Conservation (phyloP, 1,140 invertebrate species). For the Aphis craccivora region DNA sequence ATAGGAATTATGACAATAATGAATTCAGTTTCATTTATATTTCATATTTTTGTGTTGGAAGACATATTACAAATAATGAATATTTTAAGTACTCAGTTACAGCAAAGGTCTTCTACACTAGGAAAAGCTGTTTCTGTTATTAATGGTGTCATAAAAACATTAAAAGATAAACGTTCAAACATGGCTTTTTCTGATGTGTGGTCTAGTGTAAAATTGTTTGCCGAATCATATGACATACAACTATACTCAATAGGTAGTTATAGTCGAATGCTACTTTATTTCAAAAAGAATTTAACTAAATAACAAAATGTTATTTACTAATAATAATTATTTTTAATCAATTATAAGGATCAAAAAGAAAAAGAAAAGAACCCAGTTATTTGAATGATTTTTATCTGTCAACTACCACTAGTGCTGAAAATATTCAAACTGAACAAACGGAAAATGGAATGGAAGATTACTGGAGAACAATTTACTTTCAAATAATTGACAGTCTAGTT, state of each 20-base stretch:
- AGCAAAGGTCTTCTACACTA: not conserved
- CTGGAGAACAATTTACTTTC: not conserved
- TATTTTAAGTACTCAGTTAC: not conserved
- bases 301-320: no score
- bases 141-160: not conserved
- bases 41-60: not conserved
- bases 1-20: not conserved
- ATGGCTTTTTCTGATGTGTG: not conserved
- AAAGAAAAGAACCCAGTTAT: not conserved
- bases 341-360: not conserved
- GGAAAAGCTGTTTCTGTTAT: not conserved
- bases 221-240: not conserved
- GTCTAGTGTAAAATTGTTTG: not conserved
- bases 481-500: not conserved
- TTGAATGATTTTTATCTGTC: not conserved
- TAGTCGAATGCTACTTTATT: not conserved
- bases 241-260: not conserved
- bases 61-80: not conserved
- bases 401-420: not conserved
- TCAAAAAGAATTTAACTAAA: no score
- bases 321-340: not conserved
- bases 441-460: not conserved
- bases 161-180: not conserved
- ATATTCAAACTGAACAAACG: not conserved
- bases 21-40: not conserved